Conservation (phyloP, 2,797 vertebrate species). For the Gouania willdenowi region DNA sequence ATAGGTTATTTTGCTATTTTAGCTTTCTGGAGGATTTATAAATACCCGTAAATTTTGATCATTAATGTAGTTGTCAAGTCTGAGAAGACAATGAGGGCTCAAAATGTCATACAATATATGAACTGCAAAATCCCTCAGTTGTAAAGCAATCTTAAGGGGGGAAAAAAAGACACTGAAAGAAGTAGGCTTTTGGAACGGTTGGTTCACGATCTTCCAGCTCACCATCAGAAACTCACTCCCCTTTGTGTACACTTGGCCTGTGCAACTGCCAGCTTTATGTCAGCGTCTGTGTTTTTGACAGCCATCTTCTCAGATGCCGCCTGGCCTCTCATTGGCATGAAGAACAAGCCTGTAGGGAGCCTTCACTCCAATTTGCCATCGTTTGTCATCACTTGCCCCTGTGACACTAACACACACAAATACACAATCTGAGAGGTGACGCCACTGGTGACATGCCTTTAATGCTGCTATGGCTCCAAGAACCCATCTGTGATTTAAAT, state of each 20-base stretch:
- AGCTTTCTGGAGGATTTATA: slow-evolving; percentile 10
- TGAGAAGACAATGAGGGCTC: slow-evolving; percentile 5
- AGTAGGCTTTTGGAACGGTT: slow-evolving; percentile 11
- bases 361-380: slow-evolving; percentile 83
- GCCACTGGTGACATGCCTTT: too few relatives aligned
- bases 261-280: slow-evolving; percentile 29
- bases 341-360: slow-evolving; percentile 62
- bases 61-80: background rate
- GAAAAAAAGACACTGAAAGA: slow-evolving; percentile 2
- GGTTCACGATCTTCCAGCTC: slow-evolving; percentile 20
- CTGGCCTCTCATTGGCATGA: slow-evolving; percentile 65
- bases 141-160: slow-evolving; percentile 5
- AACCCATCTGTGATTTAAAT: too few relatives aligned
- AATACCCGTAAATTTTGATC: slow-evolving; percentile 10
- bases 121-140: slow-evolving; percentile 3
- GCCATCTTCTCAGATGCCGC: slow-evolving; percentile 60
- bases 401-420: slow-evolving; percentile 54
- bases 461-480: too few relatives aligned
- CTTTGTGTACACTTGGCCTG: slow-evolving; percentile 46
- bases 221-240: slow-evolving; percentile 15
- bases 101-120: slow-evolving; percentile 5
- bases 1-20: slow-evolving; percentile 8
- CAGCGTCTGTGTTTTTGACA: slow-evolving; percentile 43
- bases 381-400: slow-evolving; percentile 79
- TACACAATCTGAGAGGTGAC: too few relatives aligned